Conservation (phyloP, 2,888 invertebrate genomes). For the Plebejus melissa region DNA sequence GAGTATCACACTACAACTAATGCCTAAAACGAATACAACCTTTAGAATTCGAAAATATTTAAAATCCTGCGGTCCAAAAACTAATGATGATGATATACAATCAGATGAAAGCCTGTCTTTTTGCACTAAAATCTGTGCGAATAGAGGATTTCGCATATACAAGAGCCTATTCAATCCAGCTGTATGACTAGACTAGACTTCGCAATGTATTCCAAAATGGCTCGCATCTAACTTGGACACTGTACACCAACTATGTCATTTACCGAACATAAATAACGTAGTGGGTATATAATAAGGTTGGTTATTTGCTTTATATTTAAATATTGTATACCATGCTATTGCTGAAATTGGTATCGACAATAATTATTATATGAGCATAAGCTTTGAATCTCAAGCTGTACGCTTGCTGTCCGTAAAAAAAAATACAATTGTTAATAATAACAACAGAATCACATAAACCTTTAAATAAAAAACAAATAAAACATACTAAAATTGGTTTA, state of each 20-base stretch:
- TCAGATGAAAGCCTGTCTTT: conserved; percentile 18
- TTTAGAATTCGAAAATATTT: not conserved
- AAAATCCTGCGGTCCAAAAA: not conserved
- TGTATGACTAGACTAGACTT: conserved; percentile 13
- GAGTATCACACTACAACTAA: no score
- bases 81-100: conserved; percentile 14
- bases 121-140: conserved; percentile 21
- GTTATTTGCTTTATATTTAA: not conserved
- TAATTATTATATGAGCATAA: no score
- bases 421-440: not conserved
- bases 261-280: not conserved
- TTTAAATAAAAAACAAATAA: not conserved
- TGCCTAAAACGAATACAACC: not conserved
- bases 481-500: not conserved
- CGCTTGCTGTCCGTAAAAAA: no score
- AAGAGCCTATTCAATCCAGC: conserved; percentile 17
- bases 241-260: not conserved
- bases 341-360: not conserved
- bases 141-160: conserved; percentile 12
- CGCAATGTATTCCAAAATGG: conserved; percentile 18
- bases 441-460: not conserved
- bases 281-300: not conserved
- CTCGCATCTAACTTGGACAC: conserved; percentile 7
- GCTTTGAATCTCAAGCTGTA: no score
- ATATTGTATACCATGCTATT: no score